phyloP scores from a whole-genome alignment of 1,140 invertebrate genomes.

The Caenorhabditis remanei region DNA sequence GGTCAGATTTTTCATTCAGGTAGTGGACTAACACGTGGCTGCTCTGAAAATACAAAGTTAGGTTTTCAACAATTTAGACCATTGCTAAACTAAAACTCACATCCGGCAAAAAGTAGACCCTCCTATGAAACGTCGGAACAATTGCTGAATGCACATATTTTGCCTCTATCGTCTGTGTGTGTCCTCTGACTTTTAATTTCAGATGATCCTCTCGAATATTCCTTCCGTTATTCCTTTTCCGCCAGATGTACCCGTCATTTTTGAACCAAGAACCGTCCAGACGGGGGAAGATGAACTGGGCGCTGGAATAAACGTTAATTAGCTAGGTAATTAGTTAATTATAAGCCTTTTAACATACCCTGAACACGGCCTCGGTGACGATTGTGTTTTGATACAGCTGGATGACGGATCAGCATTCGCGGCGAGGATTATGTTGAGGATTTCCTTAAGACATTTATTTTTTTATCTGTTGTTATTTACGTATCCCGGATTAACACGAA shows the following conservation, averaged over 20 bases:
- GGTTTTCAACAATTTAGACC: no score
- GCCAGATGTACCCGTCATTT: slow-evolving; percentile 95
- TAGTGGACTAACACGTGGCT: slow-evolving; percentile 20
- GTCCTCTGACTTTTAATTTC: slow-evolving; percentile 97
- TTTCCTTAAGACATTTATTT: neutral
- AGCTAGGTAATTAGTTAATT: no score
- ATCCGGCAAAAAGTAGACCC: slow-evolving; percentile 96
- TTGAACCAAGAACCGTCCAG: slow-evolving; percentile 58
- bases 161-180: slow-evolving; percentile 72
- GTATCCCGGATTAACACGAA: no score
- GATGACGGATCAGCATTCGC: neutral
- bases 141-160: slow-evolving; percentile 95
- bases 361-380: slow-evolving; percentile 6
- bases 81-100: slow-evolving; percentile 80
- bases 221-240: slow-evolving; percentile 96
- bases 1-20: neutral
- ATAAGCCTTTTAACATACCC: no score
- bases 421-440: slow-evolving; percentile 40
- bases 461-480: no score
- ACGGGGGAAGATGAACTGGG: slow-evolving; percentile 55
- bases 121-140: slow-evolving; percentile 94
- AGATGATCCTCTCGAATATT: slow-evolving; percentile 98
- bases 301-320: slow-evolving; percentile 7
- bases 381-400: neutral
- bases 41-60: no score